phyloP scores from a whole-genome alignment of 2,113 vertebrate genomes.

The Oreotrochilus melanogaster region DNA sequence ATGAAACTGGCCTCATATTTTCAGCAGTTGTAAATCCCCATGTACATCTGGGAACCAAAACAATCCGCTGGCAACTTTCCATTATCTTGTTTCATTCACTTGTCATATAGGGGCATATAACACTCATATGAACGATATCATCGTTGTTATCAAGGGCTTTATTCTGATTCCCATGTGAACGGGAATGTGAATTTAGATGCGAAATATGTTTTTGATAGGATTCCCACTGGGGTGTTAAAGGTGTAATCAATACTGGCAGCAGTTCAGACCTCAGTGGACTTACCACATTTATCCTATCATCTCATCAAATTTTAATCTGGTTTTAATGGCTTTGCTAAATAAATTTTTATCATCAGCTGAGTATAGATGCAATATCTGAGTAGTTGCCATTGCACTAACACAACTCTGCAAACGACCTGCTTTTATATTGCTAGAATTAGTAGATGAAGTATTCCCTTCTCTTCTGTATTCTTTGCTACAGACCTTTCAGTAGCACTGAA shows the following conservation, averaged over 20 bases:
- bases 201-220: constrained; percentile 37
- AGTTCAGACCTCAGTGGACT: constrained; percentile 27
- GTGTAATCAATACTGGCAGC: constrained; percentile 65
- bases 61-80: not conserved
- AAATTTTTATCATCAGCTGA: constrained; percentile 40
- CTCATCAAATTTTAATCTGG: constrained; percentile 64
- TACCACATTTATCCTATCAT: constrained; percentile 20
- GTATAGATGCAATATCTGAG: not conserved
- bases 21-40: not conserved
- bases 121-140: not conserved
- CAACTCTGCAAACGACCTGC: not conserved
- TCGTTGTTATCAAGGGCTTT: not conserved
- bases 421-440: not conserved
- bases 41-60: not conserved
- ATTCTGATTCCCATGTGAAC: constrained; percentile 1
- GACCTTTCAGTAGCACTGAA: not conserved
- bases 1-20: not conserved
- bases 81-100: not conserved
- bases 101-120: not conserved
- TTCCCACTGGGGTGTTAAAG: constrained; percentile 31
- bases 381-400: not conserved
- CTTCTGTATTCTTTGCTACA: not conserved
- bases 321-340: constrained; percentile 57
- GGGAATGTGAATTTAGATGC: not conserved
- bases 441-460: not conserved